Evolutionary conservation across 2,113 vertebrate genomes (phyloP), one percentile per base, ranked within the genome.

Genomic region (Rynchops niger): DNA sequence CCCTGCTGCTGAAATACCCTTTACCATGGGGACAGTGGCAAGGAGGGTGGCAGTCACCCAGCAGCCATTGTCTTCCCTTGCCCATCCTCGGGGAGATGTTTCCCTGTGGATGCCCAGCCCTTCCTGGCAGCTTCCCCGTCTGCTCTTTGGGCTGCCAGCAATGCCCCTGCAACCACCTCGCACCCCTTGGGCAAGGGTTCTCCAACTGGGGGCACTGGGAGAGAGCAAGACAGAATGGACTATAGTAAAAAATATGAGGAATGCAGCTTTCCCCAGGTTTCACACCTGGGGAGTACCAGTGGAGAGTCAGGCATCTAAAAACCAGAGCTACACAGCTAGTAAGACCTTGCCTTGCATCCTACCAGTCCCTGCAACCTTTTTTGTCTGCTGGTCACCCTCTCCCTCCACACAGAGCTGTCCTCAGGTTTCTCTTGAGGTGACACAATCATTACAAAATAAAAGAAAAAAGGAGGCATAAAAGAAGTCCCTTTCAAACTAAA

Each of bases 1-100:
- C 7, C 25, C 27, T 62, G 12, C 47, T 90, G 40, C 45, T 70
- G 30, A 88, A 86, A 76, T 15, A 52, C 7, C 5, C 11, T 77
- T 77, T 70, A 34, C 16, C 23, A 27, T 0, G 0, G 22, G 42
- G 23, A 20, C 38, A 0, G 0, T 25, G 18, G 29, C 2, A 4
- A 86, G 62, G 32, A 86, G 8, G 5, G 23, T 5, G 9, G 47
- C 22, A 62, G 45, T 6, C 10, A 40, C 6, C 4, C 0, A 0
- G 22, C 21, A 82, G 23, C 11, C 26, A 23, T 53, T 9, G 2
- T 38, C 49, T 93, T 83, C 23, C 15, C 23, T 16, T n/a, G 26
- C 17, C 20, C 3, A 1, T 59, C 19, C 22, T 72, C 1, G 0
- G 9, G 21, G 8, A 71, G 12, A 13, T 14, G 10, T 38, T 73